Evolutionary conservation across 1,140 invertebrate species (phyloP), one percentile per base, ranked within the genome.

Genomic region (Mya arenaria): DNA sequence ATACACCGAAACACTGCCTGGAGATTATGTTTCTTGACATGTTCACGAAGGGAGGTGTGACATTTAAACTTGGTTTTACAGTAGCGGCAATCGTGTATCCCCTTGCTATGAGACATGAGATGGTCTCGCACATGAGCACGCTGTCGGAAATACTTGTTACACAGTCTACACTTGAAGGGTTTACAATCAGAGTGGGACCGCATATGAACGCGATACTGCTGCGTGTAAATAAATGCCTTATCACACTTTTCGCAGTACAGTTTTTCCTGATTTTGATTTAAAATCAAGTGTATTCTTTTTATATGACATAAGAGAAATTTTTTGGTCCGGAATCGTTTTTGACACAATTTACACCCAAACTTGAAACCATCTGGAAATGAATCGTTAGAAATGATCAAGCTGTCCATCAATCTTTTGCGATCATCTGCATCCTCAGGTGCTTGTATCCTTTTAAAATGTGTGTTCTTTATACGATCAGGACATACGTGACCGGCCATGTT

Each of bases 101-200:
- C 19, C 17, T 17, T 34, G 0, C 55, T 23, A 30, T 75, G 73
- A 30, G 58, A 63, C 1, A 39, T 23, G 25, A 75, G 36, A 39
- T 75, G 73, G 15, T 58, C 73, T 23, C 36, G 62, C 3, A 75
- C 30, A 32, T 75, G 73, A 19, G 37, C 73, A 4, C 62, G 37
- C 34, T 75, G 73, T 32, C 73, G 34, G n/a, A 41, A 75, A 25
- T 36, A 30, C 23, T 75, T 75, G 1, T 19, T 32, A 32, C 73
- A 75, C 3, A 75, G 39, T 8, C 37, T n/a, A 48, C 73, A 75
- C 13, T 6, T 37, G 28, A 63, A 75, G 30, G 73, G 73, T 63
- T 63, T 62, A 17, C 17, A 39, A 28, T 75, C 36, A 0, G 25
- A 19, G n/a, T 75, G 73, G n/a, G 56, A 41, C 32, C 58, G 58